Percentiles rank a stretch among this genome's conserved stretches.
Evolutionary conservation across 2,113 vertebrate species (phyloP).

Genomic region (Pituophis catenifer): DNA sequence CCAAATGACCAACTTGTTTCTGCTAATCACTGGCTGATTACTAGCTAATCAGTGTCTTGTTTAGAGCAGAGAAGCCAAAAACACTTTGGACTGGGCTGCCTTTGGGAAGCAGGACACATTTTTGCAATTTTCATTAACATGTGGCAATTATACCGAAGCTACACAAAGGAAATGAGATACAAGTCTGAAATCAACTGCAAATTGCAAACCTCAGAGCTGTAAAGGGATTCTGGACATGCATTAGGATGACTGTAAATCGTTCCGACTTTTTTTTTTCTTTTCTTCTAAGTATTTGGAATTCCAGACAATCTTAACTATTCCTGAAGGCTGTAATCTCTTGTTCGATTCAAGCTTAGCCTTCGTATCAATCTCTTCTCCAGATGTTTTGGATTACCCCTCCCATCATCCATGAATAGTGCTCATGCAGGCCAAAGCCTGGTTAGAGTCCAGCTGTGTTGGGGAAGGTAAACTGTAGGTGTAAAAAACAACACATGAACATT

Average conservation of each 20-base stretch:
- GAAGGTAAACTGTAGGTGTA: background rate
- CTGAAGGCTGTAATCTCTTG: background rate
- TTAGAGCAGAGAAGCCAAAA: conserved; percentile 66
- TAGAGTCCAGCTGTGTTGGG: background rate
- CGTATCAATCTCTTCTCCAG: background rate
- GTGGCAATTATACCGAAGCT: conserved; percentile 14
- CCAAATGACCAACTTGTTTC: conserved; percentile 66
- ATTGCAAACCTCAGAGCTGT: background rate
- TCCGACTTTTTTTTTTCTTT: background rate
- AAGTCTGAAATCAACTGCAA: background rate
- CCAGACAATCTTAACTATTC: background rate
- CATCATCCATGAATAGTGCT: background rate
- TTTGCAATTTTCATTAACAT: background rate
- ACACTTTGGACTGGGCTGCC: conserved; percentile 64
- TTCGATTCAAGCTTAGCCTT: background rate
- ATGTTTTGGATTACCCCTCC: background rate
- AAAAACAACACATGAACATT: background rate
- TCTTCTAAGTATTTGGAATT: background rate
- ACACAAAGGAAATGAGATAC: background rate
- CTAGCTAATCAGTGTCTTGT: conserved; percentile 75
- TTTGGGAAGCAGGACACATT: conserved; percentile 53
- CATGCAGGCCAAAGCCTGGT: background rate
- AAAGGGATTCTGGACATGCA: conserved; percentile 34
- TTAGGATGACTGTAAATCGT: background rate
- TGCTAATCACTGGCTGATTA: conserved; percentile 74